A percentile compares a stretch with the other conserved stretches of the same genome.
Evolutionary conservation across 2,888 invertebrate species (phyloP).

Genomic region (Busseola fusca): DNA sequence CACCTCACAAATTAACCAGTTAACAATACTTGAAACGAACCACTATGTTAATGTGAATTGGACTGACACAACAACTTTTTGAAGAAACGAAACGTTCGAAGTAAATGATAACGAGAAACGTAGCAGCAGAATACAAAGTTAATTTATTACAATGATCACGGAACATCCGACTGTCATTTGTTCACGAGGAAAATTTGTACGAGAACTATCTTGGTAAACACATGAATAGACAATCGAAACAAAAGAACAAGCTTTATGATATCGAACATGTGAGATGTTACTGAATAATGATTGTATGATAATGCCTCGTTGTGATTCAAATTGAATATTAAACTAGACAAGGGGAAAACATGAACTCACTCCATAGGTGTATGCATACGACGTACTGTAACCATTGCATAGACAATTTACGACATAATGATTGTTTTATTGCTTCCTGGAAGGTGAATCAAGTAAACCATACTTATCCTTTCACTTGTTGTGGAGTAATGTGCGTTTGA

Average conservation of each 20-base stretch:
- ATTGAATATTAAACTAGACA: constrained; percentile 77
- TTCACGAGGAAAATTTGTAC: constrained; percentile 47
- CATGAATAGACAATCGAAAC: constrained; percentile 73
- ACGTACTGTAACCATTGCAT: constrained; percentile 53
- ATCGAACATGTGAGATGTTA: constrained; percentile 77
- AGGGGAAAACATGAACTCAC: constrained; percentile 71
- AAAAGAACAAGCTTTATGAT: constrained; percentile 74
- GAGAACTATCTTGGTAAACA: constrained; percentile 52
- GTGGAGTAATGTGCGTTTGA: constrained; percentile 40
- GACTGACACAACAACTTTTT: constrained; percentile 39
- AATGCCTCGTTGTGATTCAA: constrained; percentile 77
- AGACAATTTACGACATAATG: constrained; percentile 58
- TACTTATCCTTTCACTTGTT: constrained; percentile 58
- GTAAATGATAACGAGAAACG: constrained; percentile 37
- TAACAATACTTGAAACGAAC: constrained; percentile 45
- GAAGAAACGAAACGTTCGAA: constrained; percentile 11
- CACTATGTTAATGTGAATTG: constrained; percentile 48
- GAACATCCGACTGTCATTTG: constrained; percentile 50
- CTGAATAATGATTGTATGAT: constrained; percentile 81
- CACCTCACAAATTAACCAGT: constrained; percentile 44
- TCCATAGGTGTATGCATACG: constrained; percentile 56
- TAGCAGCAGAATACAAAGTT: constrained; percentile 16
- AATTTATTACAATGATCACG: constrained; percentile 38
- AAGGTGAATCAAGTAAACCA: constrained; percentile 46
- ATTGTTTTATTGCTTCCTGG: constrained; percentile 61